Percentiles rank a stretch among this genome's conserved stretches.
phyloP scores from a whole-genome alignment of 2,797 vertebrate species.

The Pseudochromis fuscus region DNA sequence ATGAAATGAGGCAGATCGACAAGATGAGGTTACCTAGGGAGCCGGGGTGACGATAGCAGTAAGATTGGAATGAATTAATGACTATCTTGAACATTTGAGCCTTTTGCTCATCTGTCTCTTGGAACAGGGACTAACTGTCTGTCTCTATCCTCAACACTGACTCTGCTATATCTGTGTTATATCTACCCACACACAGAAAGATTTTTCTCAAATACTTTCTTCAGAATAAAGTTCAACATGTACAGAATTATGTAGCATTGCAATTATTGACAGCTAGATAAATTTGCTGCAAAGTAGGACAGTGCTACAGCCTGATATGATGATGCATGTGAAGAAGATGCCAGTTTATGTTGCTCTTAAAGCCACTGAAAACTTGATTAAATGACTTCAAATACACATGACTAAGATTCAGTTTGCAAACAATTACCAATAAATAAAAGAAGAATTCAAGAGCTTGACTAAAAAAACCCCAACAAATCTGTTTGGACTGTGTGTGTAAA shows the following conservation, averaged over 20 bases:
- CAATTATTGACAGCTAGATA: neutral
- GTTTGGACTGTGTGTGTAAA: too few relatives aligned
- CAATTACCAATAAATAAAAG: neutral
- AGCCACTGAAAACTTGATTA: neutral
- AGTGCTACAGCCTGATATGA: too few relatives aligned
- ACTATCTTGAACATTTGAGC: too few relatives aligned
- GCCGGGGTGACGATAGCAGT: neutral
- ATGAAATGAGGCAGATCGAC: constrained; percentile 5
- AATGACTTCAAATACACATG: neutral
- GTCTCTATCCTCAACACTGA: neutral
- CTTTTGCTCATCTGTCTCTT: too few relatives aligned
- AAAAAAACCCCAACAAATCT: too few relatives aligned
- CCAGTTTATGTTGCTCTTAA: too few relatives aligned
- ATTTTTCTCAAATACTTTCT: too few relatives aligned
- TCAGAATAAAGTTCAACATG: neutral
- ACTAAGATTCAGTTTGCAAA: neutral
- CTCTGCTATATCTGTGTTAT: neutral
- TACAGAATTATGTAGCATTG: too few relatives aligned
- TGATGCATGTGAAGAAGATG: too few relatives aligned
- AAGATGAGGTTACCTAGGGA: neutral
- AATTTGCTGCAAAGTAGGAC: neutral
- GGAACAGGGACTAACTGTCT: too few relatives aligned
- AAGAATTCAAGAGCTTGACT: neutral
- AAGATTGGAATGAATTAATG: neutral
- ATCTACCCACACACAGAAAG: neutral